phyloP scores from a whole-genome alignment of 2,888 invertebrate species.

The Eucera pruinosa region DNA sequence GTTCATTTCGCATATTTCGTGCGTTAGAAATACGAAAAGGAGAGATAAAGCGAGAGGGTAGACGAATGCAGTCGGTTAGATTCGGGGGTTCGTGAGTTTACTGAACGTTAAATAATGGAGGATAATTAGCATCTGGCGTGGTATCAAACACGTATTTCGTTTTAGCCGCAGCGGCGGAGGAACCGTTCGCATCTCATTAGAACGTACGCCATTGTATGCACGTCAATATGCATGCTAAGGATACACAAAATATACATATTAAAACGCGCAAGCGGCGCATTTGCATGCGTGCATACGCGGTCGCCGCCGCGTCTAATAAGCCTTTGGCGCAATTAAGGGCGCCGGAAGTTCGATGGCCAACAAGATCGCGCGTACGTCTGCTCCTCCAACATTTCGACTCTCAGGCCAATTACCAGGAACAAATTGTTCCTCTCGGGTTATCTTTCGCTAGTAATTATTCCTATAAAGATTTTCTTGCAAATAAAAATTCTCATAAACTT shows the following conservation, averaged over 20 bases:
- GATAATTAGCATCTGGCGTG: conserved; percentile 26
- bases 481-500: not conserved
- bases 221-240: conserved; percentile 25
- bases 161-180: conserved; percentile 1
- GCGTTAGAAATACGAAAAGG: too few species aligned
- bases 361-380: not conserved
- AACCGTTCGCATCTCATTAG: conserved; percentile 38
- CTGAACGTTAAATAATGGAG: conserved; percentile 17
- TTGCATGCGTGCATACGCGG: conserved; percentile 44
- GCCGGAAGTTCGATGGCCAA: conserved; percentile 36
- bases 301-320: conserved; percentile 43
- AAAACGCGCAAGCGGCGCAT: conserved; percentile 28
- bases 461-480: too few species aligned
- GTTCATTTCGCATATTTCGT: too few species aligned
- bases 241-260: conserved; percentile 50
- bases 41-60: not conserved
- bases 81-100: not conserved
- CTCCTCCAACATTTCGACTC: conserved; percentile 1
- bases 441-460: too few species aligned
- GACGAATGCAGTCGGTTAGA: too few species aligned
- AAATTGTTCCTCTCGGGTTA: too few species aligned
- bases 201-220: conserved; percentile 15
- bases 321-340: conserved; percentile 46
- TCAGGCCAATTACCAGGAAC: conserved; percentile 17
- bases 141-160: conserved; percentile 22